Evolutionary conservation across 2,888 invertebrate species (phyloP).

Genomic region (Leucania comma): DNA sequence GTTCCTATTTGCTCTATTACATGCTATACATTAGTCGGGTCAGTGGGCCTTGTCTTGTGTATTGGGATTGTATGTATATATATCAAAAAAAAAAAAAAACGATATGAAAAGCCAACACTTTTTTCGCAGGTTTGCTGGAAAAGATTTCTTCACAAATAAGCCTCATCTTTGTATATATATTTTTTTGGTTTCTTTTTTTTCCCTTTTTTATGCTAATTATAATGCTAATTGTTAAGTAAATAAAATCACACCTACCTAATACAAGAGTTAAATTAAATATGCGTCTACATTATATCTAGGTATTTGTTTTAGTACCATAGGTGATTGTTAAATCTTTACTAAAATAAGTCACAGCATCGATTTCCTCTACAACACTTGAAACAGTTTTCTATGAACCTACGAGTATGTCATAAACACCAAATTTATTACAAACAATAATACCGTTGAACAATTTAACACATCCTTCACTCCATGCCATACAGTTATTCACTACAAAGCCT

Average conservation of each 20-base stretch:
- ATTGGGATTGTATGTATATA: not conserved
- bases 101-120: not conserved
- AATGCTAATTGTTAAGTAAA: too few relatives aligned
- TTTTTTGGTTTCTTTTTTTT: too few relatives aligned
- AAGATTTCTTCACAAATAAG: too few relatives aligned
- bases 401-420: not conserved
- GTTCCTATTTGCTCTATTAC: conserved; percentile 13
- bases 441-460: conserved; percentile 30
- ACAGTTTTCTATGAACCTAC: not conserved
- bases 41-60: not conserved
- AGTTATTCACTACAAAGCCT: conserved; percentile 15
- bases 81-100: too few relatives aligned
- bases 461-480: conserved; percentile 13
- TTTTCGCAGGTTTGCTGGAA: too few relatives aligned
- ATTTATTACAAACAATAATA: conserved; percentile 1
- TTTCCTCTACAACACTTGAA: not conserved
- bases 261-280: not conserved
- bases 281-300: not conserved
- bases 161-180: too few relatives aligned
- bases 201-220: too few relatives aligned
- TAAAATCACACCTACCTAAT: too few relatives aligned
- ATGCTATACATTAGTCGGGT: not conserved
- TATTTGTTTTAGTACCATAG: not conserved
- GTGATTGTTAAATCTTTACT: not conserved
- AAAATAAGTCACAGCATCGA: not conserved